phyloP scores from a whole-genome alignment of 2,797 vertebrate species.

The Pseudomugil gertrudae region DNA sequence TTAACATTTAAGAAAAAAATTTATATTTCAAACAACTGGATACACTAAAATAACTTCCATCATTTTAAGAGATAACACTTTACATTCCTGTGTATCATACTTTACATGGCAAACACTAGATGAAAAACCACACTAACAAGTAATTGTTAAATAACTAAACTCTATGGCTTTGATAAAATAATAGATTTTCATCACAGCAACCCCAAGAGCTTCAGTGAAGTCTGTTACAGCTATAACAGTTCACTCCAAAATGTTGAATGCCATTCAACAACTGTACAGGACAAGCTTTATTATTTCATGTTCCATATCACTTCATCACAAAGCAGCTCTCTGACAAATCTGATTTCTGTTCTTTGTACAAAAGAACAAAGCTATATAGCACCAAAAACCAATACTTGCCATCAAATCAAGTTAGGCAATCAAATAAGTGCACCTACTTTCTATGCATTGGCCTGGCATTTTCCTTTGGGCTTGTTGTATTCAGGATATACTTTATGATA shows the following conservation, averaged over 20 bases:
- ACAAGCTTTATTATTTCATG: too few species aligned
- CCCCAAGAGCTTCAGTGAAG: conserved; percentile 2
- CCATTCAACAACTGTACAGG: too few species aligned
- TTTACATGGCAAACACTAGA: neutral
- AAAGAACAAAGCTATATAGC: too few species aligned
- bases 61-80: neutral
- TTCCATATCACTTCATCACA: too few species aligned
- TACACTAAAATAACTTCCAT: conserved; percentile 11
- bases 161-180: neutral
- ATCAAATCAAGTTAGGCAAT: neutral
- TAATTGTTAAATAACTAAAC: neutral
- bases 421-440: neutral
- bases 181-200: conserved; percentile 3
- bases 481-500: conserved; percentile 48
- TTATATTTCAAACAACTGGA: conserved; percentile 5
- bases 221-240: conserved; percentile 9
- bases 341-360: too few species aligned
- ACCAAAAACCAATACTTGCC: too few species aligned
- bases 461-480: conserved; percentile 45
- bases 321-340: too few species aligned
- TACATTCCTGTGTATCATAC: neutral
- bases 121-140: neutral
- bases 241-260: conserved; percentile 4
- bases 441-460: conserved; percentile 43
- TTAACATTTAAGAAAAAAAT: conserved; percentile 24